Base-by-base conservation (phyloP, 2,797 vertebrate genomes). In the Manis crassicaudata region DNA sequence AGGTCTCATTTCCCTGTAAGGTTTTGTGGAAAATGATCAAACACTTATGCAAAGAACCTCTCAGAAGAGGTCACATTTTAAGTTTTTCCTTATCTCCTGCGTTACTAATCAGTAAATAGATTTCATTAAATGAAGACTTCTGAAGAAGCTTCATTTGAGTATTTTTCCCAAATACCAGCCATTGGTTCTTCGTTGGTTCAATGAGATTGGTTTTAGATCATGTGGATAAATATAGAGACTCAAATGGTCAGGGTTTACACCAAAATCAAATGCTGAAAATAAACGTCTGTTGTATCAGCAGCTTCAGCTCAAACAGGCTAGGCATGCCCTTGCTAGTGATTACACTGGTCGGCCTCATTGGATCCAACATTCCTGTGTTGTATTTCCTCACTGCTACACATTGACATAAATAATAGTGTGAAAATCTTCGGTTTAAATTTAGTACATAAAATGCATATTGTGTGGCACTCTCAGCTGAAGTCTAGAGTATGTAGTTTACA, bases 341-440 rank as follows among this genome's bases (percentile, higher is more conserved):
- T 90, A 58, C 16, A 23, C 73, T 65, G 90, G 90, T 27, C 58
- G n/a, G 46, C 54, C 90, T 84, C 2, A 7, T 76, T 94, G 92
- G 79, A 90, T 27, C 20, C 50, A 77, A 7, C 82, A 56, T 23
- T 63, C 79, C 0, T 67, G 96, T 32, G 43, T 72, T 84, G 62
- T 90, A 46, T 56, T 73, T 96, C 87, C 27, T 95, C 6, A 16
- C 81, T 97, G 90, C 85, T 93, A 27, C 13, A 75, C 43, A 94
- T 72, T 17, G 86, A 93, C 91, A 70, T 56, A 92, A 85, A 93
- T n/a, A 96, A 86, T 23, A 83, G 65, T 16, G 25, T 68, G 5
- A 90, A 96, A 88, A 91, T 93, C 35, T 88, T 73, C 54, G 35
- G 40, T 73, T 96, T 95, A 93, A 83, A 86, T 65, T 79, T 91